A percentile compares a stretch with the other conserved stretches of the same genome.
phyloP scores from a whole-genome alignment of 2,888 invertebrate species.

The Ophion costatus region DNA sequence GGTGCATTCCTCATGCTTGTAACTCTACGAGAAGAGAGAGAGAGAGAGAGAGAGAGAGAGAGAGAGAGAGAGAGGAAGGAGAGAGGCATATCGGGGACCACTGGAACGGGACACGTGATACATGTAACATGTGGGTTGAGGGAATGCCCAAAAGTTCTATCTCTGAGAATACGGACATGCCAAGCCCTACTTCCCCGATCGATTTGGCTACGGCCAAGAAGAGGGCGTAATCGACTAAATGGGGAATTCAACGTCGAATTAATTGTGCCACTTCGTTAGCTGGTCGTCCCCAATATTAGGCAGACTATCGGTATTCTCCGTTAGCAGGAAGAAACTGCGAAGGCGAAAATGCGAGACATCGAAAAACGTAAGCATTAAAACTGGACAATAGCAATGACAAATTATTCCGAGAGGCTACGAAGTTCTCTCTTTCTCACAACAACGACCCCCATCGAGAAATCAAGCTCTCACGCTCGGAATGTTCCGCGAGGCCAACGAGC shows the following conservation, averaged over 20 bases:
- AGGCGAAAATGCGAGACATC: no score
- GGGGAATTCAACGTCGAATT: background rate
- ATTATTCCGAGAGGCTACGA: no score
- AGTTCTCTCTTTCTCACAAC: no score
- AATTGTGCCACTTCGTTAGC: background rate
- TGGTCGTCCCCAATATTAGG: background rate
- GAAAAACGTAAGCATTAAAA: no score
- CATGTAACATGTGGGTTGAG: constrained; percentile 7
- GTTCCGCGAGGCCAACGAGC: no score
- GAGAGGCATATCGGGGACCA: background rate
- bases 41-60: background rate
- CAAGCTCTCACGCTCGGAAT: no score
- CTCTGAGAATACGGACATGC: background rate
- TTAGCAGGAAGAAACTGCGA: no score
- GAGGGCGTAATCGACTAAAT: background rate
- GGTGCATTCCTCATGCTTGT: constrained; percentile 43
- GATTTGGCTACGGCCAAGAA: background rate
- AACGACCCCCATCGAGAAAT: no score
- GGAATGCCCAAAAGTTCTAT: constrained; percentile 19
- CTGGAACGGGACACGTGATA: constrained; percentile 32
- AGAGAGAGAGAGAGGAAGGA: constrained; percentile 1
- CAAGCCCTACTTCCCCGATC: background rate
- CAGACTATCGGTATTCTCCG: no score
- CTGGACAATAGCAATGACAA: no score
- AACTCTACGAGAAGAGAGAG: background rate